Evolutionary conservation across 2,888 invertebrate species (phyloP), one percentile per base, ranked within the genome.

Genomic region (Chydorus sphaericus): DNA sequence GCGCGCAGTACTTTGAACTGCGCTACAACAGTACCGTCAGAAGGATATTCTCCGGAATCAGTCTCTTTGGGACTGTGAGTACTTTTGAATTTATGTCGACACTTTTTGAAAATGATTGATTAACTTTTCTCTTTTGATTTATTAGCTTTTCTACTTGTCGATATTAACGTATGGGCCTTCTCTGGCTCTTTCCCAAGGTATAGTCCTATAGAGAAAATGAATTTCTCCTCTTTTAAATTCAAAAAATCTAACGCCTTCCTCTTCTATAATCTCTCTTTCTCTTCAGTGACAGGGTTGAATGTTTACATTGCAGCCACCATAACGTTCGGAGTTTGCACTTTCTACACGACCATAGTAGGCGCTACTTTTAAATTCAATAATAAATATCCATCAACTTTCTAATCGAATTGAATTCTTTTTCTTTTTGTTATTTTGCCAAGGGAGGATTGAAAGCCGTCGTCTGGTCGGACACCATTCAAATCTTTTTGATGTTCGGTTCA

Each of bases 1-100:
- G n/a, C n/a, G n/a, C n/a, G n/a, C n/a, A 44, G 44, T 44, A 44
- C n/a, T 28, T 44, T 23, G 44, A 44, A 23, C 23, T 44, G 44
- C 44, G 44, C 26, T 44, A 26, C 44, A 44, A 20, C 18, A 7
- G 26, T 23, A 3, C 44, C 7, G 28, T 44, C 2, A 23, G 44
- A 8, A 10, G 23, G n/a, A 14, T 44, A 14, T 14, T 26, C n/a
- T 8, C 44, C 5, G 3, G 23, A 6, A 23, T 44, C 26, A 26
- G 28, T 16, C 10, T 44, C n/a, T 20, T 7, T 44, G 5, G 28
- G 14, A 44, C 11, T 7, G 44, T n/a, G n/a, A n/a, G 44, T 44
- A n/a, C n/a, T n/a, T n/a, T n/a, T n/a, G n/a, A n/a, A n/a, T n/a
- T n/a, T n/a, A n/a, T n/a, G n/a, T n/a, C n/a, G n/a, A n/a, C n/a